These are phyloP conservation scores for Elephas maximus DNA, from an alignment of 2,113 vertebrate genomes.

Conservation along the genomic window DNA sequence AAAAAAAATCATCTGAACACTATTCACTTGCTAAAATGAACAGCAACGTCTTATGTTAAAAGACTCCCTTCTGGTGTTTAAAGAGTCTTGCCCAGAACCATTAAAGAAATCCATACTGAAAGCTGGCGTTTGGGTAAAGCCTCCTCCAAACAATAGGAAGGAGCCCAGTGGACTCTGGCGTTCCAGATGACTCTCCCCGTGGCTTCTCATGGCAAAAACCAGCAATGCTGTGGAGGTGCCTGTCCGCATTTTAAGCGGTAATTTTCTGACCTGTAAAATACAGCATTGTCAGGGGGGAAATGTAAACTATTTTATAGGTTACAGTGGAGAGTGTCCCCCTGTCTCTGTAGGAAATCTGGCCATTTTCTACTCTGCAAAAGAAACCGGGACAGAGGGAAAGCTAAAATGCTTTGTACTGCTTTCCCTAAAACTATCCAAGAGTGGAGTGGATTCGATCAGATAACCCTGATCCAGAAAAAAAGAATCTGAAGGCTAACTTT, in stretches of 20 bases:
- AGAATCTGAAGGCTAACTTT: slow-evolving; percentile 6
- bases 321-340: slow-evolving; percentile 6
- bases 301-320: rapidly evolving
- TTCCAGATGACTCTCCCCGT: rapidly evolving
- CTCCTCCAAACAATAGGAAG: neutral
- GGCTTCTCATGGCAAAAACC: rapidly evolving
- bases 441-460: neutral
- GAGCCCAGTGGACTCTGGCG: neutral
- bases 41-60: neutral
- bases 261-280: neutral
- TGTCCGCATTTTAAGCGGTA: too few relatives aligned
- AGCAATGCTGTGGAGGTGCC: rapidly evolving
- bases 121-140: neutral
- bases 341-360: slow-evolving; percentile 72
- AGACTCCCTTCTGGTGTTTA: neutral
- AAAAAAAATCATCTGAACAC: neutral
- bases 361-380: neutral
- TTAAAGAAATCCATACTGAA: neutral
- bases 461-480: neutral
- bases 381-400: slow-evolving; percentile 52
- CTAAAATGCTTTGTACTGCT: neutral
- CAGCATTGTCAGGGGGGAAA: rapidly evolving
- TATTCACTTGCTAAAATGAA: neutral
- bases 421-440: slow-evolving; percentile 39
- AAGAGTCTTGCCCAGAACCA: neutral